phyloP scores from a whole-genome alignment of 92 coral and sea anemone genomes.

The Phymanthus crucifer region DNA sequence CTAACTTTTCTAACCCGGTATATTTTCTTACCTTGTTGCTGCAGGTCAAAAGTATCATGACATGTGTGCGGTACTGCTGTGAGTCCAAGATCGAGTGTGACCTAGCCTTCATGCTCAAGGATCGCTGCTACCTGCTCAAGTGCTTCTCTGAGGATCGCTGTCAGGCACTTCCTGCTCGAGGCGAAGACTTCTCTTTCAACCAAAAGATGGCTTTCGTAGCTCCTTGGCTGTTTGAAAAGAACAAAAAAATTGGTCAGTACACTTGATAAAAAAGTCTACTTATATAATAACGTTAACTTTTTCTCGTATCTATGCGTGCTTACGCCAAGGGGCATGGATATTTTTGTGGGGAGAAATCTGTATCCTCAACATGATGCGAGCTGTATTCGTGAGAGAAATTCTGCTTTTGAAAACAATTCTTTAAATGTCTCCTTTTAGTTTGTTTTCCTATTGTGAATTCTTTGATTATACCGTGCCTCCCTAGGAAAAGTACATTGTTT shows the following conservation, averaged over 20 bases:
- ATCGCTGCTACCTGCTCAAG: slow-evolving; percentile 92
- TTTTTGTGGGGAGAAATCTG: no score
- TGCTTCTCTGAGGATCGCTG: slow-evolving; percentile 97
- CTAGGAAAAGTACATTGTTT: no score
- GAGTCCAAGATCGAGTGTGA: slow-evolving; percentile 90
- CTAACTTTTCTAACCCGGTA: neutral
- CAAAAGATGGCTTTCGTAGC: slow-evolving; percentile 99
- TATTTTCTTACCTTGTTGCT: neutral
- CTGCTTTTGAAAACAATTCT: no score
- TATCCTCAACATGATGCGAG: no score
- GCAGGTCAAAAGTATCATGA: slow-evolving; percentile 68
- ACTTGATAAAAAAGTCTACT: no score
- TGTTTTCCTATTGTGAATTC: no score
- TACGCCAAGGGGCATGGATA: no score
- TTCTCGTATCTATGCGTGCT: no score
- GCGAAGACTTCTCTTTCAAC: slow-evolving; percentile 73
- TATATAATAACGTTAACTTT: no score
- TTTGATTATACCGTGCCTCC: no score
- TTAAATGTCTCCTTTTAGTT: no score
- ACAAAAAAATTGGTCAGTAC: slow-evolving; percentile 87
- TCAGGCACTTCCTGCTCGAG: slow-evolving; percentile 92
- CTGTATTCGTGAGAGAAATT: no score
- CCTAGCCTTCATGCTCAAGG: slow-evolving; percentile 90
- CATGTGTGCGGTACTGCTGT: slow-evolving; percentile 89
- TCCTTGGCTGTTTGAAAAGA: slow-evolving; percentile 93